Percentiles rank a stretch among this genome's conserved stretches.
Evolutionary conservation across 2,888 invertebrate species (phyloP).

Genomic region (Drosophila paranaensis): DNA sequence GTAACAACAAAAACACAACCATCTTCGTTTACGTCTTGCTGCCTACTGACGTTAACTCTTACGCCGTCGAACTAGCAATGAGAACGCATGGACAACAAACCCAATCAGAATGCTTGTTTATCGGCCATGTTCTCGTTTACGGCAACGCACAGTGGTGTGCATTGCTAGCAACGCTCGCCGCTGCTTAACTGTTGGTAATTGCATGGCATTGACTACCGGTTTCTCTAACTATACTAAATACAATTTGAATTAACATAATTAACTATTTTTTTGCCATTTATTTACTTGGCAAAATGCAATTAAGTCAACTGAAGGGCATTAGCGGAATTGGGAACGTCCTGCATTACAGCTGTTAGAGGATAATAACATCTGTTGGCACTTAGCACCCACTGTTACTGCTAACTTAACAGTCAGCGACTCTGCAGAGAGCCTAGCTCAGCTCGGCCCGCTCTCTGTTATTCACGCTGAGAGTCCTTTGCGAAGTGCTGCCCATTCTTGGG

Average conservation of each 20-base stretch:
- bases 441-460: constrained; percentile 8
- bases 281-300: neutral
- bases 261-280: neutral
- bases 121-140: constrained; percentile 63
- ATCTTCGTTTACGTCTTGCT: constrained; percentile 81
- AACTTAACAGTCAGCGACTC: constrained; percentile 28
- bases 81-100: constrained; percentile 59
- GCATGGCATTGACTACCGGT: neutral
- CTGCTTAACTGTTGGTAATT: neutral
- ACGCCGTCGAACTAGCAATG: constrained; percentile 63
- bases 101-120: constrained; percentile 59
- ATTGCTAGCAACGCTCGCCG: constrained; percentile 2
- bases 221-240: neutral
- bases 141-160: constrained; percentile 41
- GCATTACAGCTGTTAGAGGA: constrained; percentile 50
- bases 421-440: neutral
- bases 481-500: constrained; percentile 46
- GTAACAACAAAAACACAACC: constrained; percentile 81
- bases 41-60: constrained; percentile 73
- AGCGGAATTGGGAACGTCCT: constrained; percentile 30
- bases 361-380: constrained; percentile 29
- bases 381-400: constrained; percentile 23
- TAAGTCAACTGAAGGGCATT: neutral
- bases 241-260: neutral
- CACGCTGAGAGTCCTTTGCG: constrained; percentile 12